Evolutionary conservation across 2,113 vertebrate species (phyloP).

Genomic region (Dascyllus trimaculatus): DNA sequence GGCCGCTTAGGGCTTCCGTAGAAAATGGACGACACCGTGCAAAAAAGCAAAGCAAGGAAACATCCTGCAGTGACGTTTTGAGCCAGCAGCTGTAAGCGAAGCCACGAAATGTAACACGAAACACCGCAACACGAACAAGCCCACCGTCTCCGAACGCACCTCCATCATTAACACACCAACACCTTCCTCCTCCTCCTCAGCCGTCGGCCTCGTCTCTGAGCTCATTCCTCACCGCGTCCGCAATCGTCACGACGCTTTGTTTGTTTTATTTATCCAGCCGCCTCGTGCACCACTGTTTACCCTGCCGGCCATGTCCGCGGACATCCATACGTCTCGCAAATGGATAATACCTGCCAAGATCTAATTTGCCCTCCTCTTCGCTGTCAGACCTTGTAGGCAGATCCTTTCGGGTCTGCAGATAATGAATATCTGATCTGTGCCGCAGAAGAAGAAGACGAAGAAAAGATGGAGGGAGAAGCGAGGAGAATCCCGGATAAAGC

Average conservation of each 20-base stretch:
- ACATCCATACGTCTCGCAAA: constrained; percentile 77
- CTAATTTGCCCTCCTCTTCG: constrained; percentile 62
- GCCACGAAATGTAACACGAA: too few relatives aligned
- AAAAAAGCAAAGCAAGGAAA: too few relatives aligned
- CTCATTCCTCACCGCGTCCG: constrained; percentile 62
- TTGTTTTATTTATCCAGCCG: constrained; percentile 70
- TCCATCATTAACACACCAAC: constrained; percentile 7
- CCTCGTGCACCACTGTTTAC: constrained; percentile 76
- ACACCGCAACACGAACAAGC: neutral
- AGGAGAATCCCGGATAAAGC: neutral
- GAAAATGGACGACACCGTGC: too few relatives aligned
- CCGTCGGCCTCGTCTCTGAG: neutral
- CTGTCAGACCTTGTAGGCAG: constrained; percentile 75
- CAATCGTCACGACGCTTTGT: constrained; percentile 41
- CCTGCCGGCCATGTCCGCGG: constrained; percentile 77
- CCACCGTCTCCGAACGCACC: neutral
- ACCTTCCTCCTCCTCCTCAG: neutral
- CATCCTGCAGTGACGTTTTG: too few relatives aligned
- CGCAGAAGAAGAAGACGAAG: constrained; percentile 50
- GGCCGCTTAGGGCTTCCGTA: too few relatives aligned
- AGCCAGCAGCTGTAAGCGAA: too few relatives aligned
- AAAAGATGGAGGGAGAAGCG: constrained; percentile 21
- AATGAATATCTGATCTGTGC: constrained; percentile 72
- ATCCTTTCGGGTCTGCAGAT: constrained; percentile 63
- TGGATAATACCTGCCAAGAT: constrained; percentile 82